Conservation (phyloP, 92 coral and sea anemone genomes). For the Porites divaricata region DNA sequence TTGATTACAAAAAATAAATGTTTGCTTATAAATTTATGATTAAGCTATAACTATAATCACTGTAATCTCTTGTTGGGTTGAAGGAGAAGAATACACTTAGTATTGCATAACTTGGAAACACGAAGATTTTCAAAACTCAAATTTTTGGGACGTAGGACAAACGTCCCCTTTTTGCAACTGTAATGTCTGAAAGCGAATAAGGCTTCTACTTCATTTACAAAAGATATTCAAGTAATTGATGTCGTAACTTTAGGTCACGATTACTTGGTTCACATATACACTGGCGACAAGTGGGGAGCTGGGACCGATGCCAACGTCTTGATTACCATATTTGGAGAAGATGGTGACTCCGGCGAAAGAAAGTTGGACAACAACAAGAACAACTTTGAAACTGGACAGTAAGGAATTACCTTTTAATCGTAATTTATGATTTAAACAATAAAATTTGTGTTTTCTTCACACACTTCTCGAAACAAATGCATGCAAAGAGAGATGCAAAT, state of each 20-base stretch:
- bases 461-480: background rate
- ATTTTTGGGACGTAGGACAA: no score
- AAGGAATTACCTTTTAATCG: constrained; percentile 13
- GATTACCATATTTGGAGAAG: constrained; percentile 90
- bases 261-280: constrained; percentile 85
- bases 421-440: no score
- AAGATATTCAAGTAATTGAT: background rate
- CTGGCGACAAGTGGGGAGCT: constrained; percentile 91
- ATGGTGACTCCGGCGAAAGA: constrained; percentile 87
- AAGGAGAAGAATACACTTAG: no score
- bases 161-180: no score
- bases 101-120: no score
- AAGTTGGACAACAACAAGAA: constrained; percentile 84
- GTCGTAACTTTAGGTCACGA: constrained; percentile 41
- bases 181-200: background rate
- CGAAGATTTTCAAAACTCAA: no score
- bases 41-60: no score
- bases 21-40: no score
- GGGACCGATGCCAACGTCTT: constrained; percentile 94
- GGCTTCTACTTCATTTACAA: background rate
- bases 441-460: background rate
- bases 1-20: no score
- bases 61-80: no score
- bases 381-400: constrained; percentile 92
- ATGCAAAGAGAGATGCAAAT: no score